Conservation (phyloP, 2,888 invertebrate species). For the Herminia tarsipennalis region DNA sequence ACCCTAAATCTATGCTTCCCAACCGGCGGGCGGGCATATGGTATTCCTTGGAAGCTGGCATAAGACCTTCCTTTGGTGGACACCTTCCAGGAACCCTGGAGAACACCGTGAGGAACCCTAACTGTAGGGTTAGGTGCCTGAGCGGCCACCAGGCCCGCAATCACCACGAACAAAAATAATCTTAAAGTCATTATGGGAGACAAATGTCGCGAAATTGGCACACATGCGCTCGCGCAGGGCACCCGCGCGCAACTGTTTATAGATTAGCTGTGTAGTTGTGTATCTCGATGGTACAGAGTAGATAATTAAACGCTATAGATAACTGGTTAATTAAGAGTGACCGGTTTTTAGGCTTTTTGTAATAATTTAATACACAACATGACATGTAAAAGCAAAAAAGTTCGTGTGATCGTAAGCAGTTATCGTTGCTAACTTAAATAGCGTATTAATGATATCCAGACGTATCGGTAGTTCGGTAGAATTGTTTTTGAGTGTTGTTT, state of each 20-base stretch:
- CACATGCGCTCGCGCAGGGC: not conserved
- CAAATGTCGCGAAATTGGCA: not conserved
- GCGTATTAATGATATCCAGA: too few species aligned
- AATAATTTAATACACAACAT: too few species aligned
- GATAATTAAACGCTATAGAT: not conserved
- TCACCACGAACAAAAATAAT: slow-evolving; percentile 49
- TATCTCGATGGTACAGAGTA: not conserved
- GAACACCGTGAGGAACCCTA: slow-evolving; percentile 62
- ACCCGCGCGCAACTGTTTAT: not conserved
- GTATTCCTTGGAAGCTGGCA: slow-evolving; percentile 88
- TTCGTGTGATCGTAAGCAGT: too few species aligned
- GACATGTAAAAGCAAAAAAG: too few species aligned
- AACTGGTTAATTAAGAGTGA: too few species aligned
- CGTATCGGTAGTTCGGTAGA: too few species aligned
- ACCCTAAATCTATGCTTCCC: slow-evolving; percentile 87
- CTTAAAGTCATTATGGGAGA: slow-evolving; percentile 32
- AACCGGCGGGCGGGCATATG: slow-evolving; percentile 88
- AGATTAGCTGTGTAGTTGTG: not conserved
- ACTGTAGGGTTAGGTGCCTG: slow-evolving; percentile 65
- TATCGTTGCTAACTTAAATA: too few species aligned
- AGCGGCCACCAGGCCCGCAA: slow-evolving; percentile 42
- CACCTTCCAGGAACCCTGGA: slow-evolving; percentile 72
- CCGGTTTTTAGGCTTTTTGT: too few species aligned
- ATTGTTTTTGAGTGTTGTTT: too few species aligned
- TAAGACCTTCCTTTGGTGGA: slow-evolving; percentile 74